These are phyloP conservation scores for Oscheius sp. DNA, from an alignment of 2,888 invertebrate genomes.

Conservation along the genomic window DNA sequence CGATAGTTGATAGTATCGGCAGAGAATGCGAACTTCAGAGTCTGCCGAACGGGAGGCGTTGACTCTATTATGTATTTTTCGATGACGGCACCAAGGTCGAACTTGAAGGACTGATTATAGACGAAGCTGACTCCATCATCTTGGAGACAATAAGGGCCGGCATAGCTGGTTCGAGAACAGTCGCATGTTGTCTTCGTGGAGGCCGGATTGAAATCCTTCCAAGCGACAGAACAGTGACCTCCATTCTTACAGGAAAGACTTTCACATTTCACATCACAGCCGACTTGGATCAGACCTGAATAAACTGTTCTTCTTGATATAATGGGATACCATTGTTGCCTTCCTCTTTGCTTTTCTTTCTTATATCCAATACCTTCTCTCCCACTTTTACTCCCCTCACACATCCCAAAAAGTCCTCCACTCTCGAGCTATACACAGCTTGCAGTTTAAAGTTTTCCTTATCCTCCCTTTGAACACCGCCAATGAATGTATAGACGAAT, in stretches of 20 bases:
- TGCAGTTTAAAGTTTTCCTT: neutral
- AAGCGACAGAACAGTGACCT: slow-evolving; percentile 64
- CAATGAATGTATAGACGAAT: slow-evolving; percentile 29
- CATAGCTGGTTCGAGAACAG: slow-evolving; percentile 61
- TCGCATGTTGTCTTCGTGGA: slow-evolving; percentile 54
- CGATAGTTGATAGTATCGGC: slow-evolving; percentile 13
- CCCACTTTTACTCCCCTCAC: slow-evolving; percentile 57
- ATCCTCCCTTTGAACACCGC: slow-evolving; percentile 32
- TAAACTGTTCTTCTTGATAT: neutral
- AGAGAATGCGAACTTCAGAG: slow-evolving; percentile 58
- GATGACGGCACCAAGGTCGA: slow-evolving; percentile 50
- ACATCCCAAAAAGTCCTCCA: slow-evolving; percentile 61
- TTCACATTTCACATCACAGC: slow-evolving; percentile 59
- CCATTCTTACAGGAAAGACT: slow-evolving; percentile 58
- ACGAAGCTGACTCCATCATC: slow-evolving; percentile 17
- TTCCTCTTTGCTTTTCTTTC: slow-evolving; percentile 28
- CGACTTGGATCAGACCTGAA: slow-evolving; percentile 52
- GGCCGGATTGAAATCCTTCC: slow-evolving; percentile 58
- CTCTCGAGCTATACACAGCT: slow-evolving; percentile 51
- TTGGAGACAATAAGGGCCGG: slow-evolving; percentile 49
- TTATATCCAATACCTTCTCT: slow-evolving; percentile 38
- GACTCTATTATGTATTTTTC: slow-evolving; percentile 27
- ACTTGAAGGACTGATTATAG: slow-evolving; percentile 33
- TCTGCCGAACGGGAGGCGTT: slow-evolving; percentile 36
- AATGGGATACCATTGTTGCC: neutral